Base-by-base conservation (phyloP, 2,113 vertebrate genomes). In the Trichechus manatus region DNA sequence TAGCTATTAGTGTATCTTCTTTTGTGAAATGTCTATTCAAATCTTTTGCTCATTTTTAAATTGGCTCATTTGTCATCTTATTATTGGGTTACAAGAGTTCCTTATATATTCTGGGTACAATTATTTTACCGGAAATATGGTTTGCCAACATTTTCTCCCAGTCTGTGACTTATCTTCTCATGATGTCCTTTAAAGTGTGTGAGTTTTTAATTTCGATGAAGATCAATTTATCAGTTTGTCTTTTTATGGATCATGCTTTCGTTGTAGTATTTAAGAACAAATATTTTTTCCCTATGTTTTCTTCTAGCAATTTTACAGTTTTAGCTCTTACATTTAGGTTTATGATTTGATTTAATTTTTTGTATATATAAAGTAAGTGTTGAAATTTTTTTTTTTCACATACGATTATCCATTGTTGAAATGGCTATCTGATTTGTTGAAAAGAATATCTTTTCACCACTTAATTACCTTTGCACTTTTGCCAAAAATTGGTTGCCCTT, bases 401-500 rank as follows among this genome's bases (percentile, higher is more conserved):
- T 39, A 92, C 22, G 0, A 39, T 47, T 86, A 61, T 56, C 39
- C 29, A 22, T 70, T 70, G 9, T 95, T 83, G 61, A 74, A 74
- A 74, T 74, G 70, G 70, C 7, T 39, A n/a, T 70, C 33, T 82
- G 31, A 68, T 83, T 92, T 88, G 23, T 66, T 83, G 20, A 3
- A 83, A 74, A 44, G 63, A 83, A 68, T 9, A 59, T 29, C 29
- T 44, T 63, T 4, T 64, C 39, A 50, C 33, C 59, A 64, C 56
- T 68, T 56, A 92, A 68, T 66, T 92, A 20, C 61, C 39, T 59
- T 64, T 72, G 44, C 47, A 31, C 29, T 75, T 92, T 39, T 88
- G 47, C 89, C 36, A 95, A 42, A 95, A 83, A 56, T 87, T 14
- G 88, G 29, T 39, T 88, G 39, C 77, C 7, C n/a, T 56, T 92